A percentile compares a stretch with the other conserved stretches of the same genome.
phyloP scores from a whole-genome alignment of 1,140 invertebrate species.

The Asobara japonica region DNA sequence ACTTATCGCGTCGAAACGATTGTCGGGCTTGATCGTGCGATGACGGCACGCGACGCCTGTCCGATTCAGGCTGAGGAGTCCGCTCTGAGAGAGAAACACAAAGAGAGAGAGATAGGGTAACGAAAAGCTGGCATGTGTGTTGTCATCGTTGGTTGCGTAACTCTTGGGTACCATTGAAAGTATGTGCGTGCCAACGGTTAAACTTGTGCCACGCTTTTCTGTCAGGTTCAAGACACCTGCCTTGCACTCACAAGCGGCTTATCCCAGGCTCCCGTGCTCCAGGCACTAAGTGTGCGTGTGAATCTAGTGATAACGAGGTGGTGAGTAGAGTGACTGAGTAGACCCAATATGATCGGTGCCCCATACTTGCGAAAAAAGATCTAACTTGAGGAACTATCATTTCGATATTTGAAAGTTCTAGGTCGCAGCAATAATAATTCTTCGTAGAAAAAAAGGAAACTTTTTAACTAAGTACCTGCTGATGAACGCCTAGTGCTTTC shows the following conservation, averaged over 20 bases:
- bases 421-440: no score
- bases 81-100: no score
- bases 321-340: no score
- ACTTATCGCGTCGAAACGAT: constrained; percentile 36
- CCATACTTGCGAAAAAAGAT: no score
- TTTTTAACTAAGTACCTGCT: no score
- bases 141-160: constrained; percentile 56
- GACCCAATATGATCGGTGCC: no score
- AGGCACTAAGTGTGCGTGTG: not conserved
- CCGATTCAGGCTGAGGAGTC: not conserved
- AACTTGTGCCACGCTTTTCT: not conserved
- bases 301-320: not conserved
- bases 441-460: no score
- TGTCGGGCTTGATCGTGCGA: constrained; percentile 12
- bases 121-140: constrained; percentile 38
- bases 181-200: constrained; percentile 2
- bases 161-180: constrained; percentile 28
- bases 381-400: no score
- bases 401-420: no score
- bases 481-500: no score
- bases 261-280: not conserved
- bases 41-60: constrained; percentile 20
- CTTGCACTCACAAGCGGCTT: no score
- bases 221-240: constrained; percentile 6
- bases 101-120: not conserved